These are phyloP conservation scores for Alentia gelatinosa DNA, from an alignment of 2,888 invertebrate species.

Conservation along the genomic window DNA sequence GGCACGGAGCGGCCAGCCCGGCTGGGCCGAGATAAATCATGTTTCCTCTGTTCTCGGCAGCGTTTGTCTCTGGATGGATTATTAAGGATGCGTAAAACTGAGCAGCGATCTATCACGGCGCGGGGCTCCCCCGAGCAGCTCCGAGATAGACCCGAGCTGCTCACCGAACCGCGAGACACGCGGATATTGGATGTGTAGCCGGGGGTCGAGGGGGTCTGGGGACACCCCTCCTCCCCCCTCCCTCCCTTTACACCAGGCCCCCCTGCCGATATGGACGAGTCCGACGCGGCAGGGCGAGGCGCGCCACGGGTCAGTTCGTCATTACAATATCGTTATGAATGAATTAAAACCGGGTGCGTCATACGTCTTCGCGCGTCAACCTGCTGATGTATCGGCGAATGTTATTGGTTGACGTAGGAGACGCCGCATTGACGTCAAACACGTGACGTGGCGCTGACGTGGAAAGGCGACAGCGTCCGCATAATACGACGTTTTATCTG, in stretches of 20 bases:
- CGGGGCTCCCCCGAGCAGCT: neutral
- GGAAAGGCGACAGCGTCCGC: conserved; percentile 13
- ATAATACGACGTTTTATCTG: conserved; percentile 34
- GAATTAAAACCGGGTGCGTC: conserved; percentile 21
- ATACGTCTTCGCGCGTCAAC: neutral
- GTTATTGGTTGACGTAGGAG: neutral
- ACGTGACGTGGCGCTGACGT: neutral
- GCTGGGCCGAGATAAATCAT: neutral
- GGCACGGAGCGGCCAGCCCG: neutral
- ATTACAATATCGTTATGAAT: conserved; percentile 51
- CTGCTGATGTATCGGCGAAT: neutral
- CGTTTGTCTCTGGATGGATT: conserved; percentile 41
- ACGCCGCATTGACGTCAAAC: neutral
- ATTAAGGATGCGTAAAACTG: conserved; percentile 52
- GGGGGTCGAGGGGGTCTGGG: neutral
- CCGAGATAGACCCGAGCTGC: neutral
- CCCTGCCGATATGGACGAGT: neutral
- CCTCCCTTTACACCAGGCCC: neutral
- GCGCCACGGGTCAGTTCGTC: conserved; percentile 10
- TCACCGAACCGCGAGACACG: conserved; percentile 20
- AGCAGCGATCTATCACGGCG: conserved; percentile 35
- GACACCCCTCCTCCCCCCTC: neutral
- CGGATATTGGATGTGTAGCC: conserved; percentile 52
- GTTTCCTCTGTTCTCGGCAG: neutral
- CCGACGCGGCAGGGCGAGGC: neutral